Evolutionary conservation across 2,888 invertebrate genomes (phyloP), one percentile per base, ranked within the genome.

Genomic region (Leptinotarsa tumamoca): DNA sequence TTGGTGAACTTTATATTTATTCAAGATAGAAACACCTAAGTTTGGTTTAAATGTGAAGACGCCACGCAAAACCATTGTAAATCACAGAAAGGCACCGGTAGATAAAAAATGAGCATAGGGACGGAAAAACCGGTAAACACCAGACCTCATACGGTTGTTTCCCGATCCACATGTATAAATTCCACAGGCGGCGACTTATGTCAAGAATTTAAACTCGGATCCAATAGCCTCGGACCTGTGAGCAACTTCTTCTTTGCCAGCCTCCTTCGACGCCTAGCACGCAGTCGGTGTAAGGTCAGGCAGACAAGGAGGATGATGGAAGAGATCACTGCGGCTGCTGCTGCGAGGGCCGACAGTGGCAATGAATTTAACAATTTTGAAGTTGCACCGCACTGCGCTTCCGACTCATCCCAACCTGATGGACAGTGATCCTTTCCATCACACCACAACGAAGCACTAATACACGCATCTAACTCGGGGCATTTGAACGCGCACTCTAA

Each of bases 111-210:
- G 87, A 88, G 87, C 88, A 86, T 84, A 84, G 87, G 87, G 87
- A 87, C 87, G 87, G 87, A 87, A 83, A 84, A 82, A 83, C 85
- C 85, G 84, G 84, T 79, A 75, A 77, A 84, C 84, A 84, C 84
- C 83, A 82, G 84, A 83, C 85, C 91, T 94, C 93, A 95, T 92
- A 96, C 96, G 86, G 96, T 96, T 88, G 96, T 96, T 91, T 96
- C 96, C 89, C 96, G 94, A 90, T 96, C 96, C 90, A 96, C 95
- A 90, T 96, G 95, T 88, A 96, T 96, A 90, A 95, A 96, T 89
- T 96, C 96, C 92, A 96, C 96, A 91, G 95, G 94, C 90, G 95
- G 94, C 91, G 95, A 94, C 90, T 95, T 95, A 86, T 95, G 96
- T 96, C 96, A 96, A 92, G 96, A 96, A 85, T 91, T 90, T 56